These are phyloP conservation scores for Tenebrio molitor DNA, from an alignment of 1,140 invertebrate species.

Conservation along the genomic window DNA sequence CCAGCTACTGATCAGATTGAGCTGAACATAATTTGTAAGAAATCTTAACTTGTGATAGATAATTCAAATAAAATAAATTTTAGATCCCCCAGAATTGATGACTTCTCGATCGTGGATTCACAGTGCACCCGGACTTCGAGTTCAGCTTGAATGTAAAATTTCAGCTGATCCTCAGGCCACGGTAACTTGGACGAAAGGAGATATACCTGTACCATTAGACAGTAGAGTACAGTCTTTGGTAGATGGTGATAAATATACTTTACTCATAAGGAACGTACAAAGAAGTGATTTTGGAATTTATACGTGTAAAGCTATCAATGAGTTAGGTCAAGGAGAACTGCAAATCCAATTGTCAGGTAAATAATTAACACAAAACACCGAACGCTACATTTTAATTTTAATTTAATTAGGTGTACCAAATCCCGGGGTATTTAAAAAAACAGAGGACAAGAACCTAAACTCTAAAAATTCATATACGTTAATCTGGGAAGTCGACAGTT, in stretches of 20 bases:
- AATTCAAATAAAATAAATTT: constrained; percentile 39
- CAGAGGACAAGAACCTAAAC: constrained; percentile 62
- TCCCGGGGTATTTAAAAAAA: constrained; percentile 73
- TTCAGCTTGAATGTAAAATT: constrained; percentile 78
- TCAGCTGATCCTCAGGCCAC: constrained; percentile 76
- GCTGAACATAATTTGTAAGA: constrained; percentile 74
- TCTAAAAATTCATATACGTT: constrained; percentile 73
- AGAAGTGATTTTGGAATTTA: constrained; percentile 82
- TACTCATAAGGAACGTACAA: constrained; percentile 79
- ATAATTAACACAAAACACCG: not conserved
- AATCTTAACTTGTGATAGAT: not conserved
- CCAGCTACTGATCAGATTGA: constrained; percentile 74
- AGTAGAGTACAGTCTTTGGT: constrained; percentile 72
- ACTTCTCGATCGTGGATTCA: constrained; percentile 77
- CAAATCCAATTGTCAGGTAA: constrained; percentile 65
- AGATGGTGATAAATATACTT: constrained; percentile 72
- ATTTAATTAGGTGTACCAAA: constrained; percentile 69
- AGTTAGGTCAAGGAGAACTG: constrained; percentile 70
- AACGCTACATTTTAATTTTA: constrained; percentile 2
- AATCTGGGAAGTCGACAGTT: constrained; percentile 84
- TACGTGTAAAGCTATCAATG: constrained; percentile 82
- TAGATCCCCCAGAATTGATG: constrained; percentile 80
- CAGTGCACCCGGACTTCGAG: constrained; percentile 75
- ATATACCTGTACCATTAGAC: constrained; percentile 70
- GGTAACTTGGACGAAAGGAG: constrained; percentile 73